Conservation (phyloP, 2,888 invertebrate genomes). For the Pachycephus smyrnensis region DNA sequence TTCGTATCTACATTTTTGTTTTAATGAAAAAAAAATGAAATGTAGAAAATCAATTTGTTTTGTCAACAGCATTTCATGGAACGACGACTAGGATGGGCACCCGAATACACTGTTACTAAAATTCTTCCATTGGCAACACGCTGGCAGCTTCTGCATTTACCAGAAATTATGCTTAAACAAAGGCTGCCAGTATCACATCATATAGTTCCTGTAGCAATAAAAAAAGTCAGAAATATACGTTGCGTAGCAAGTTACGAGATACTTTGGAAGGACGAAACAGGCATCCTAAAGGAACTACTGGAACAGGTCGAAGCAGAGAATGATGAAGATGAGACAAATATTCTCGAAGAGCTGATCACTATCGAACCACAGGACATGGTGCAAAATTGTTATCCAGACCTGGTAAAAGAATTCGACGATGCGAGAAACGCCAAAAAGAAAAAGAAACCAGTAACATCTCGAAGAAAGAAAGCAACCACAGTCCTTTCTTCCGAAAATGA, state of each 20-base stretch:
- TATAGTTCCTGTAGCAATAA: slow-evolving; percentile 70
- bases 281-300: slow-evolving; percentile 72
- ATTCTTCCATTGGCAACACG: slow-evolving; percentile 81
- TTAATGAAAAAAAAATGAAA: not conserved
- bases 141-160: slow-evolving; percentile 76
- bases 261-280: slow-evolving; percentile 75
- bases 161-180: slow-evolving; percentile 36
- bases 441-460: slow-evolving; percentile 44
- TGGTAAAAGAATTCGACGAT: slow-evolving; percentile 74
- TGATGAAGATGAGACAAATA: slow-evolving; percentile 66
- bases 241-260: slow-evolving; percentile 80
- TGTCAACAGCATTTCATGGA: slow-evolving; percentile 73
- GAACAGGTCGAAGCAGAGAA: slow-evolving; percentile 13
- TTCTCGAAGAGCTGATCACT: slow-evolving; percentile 70
- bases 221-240: slow-evolving; percentile 71
- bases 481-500: slow-evolving; percentile 16
- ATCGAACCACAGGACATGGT: slow-evolving; percentile 78
- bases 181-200: slow-evolving; percentile 43
- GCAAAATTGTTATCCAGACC: slow-evolving; percentile 72
- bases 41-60: slow-evolving; percentile 18
- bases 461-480: slow-evolving; percentile 35
- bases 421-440: slow-evolving; percentile 68
- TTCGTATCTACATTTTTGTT: not conserved
- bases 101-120: slow-evolving; percentile 82
- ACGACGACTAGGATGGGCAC: slow-evolving; percentile 78